A percentile compares a stretch with the other conserved stretches of the same genome.
phyloP scores from a whole-genome alignment of 2,888 invertebrate genomes.

The Microctonus hyperodae region DNA sequence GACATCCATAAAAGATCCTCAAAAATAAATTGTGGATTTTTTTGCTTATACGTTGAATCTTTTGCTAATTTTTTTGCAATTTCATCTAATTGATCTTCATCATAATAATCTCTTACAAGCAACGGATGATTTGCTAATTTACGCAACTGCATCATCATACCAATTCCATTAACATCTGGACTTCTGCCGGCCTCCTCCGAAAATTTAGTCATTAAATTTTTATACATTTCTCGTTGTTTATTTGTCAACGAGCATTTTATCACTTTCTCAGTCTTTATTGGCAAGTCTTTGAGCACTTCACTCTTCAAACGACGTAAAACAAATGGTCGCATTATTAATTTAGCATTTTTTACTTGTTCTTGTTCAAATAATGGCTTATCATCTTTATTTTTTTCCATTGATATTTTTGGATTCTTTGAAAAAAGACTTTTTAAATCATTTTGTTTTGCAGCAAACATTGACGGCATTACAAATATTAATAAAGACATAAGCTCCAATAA shows the following conservation, averaged over 20 bases:
- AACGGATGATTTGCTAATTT: conserved; percentile 95
- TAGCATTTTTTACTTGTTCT: conserved; percentile 90
- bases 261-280: conserved; percentile 79
- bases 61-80: conserved; percentile 76
- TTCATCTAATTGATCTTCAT: conserved; percentile 67
- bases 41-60: conserved; percentile 77
- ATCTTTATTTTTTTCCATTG: conserved; percentile 64
- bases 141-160: conserved; percentile 91
- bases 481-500: conserved; percentile 94
- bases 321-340: conserved; percentile 96
- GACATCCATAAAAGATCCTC: conserved; percentile 89
- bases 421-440: conserved; percentile 89
- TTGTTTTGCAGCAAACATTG: conserved; percentile 88
- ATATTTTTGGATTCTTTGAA: conserved; percentile 73
- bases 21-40: conserved; percentile 78
- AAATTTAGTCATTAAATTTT: conserved; percentile 69
- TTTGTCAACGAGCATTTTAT: conserved; percentile 74
- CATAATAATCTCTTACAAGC: conserved; percentile 78
- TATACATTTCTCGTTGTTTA: conserved; percentile 79
- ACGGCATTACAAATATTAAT: conserved; percentile 95
- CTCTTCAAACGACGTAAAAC: conserved; percentile 86
- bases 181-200: conserved; percentile 53
- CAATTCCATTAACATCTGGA: conserved; percentile 53
- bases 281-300: conserved; percentile 86
- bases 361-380: conserved; percentile 84